Evolutionary conservation across 2,113 vertebrate species (phyloP).

Genomic region (Centropristis striata): DNA sequence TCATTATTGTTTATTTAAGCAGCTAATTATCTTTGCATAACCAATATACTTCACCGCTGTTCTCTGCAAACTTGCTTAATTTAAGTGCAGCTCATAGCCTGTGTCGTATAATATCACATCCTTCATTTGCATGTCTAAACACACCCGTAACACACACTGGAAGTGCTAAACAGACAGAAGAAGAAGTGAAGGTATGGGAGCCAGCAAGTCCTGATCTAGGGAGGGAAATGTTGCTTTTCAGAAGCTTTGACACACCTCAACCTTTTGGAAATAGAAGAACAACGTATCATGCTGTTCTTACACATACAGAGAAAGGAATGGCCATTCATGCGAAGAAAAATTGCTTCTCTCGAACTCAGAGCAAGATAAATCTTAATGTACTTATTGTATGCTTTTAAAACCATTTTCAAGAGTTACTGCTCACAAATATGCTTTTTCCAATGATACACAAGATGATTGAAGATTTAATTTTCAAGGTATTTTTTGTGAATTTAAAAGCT

Average conservation of each 20-base stretch:
- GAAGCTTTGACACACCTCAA: neutral
- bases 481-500: conserved; percentile 21
- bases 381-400: conserved; percentile 32
- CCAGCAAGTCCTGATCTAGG: neutral
- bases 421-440: conserved; percentile 7
- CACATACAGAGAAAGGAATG: neutral
- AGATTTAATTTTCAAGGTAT: no score
- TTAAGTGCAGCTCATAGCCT: neutral
- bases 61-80: neutral
- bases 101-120: neutral
- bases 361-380: conserved; percentile 29
- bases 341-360: neutral
- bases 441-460: neutral
- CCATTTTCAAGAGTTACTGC: neutral
- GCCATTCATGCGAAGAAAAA: neutral
- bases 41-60: neutral
- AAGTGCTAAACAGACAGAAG: neutral
- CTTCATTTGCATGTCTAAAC: neutral
- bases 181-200: no score
- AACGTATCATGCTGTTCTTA: neutral
- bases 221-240: neutral
- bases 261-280: neutral
- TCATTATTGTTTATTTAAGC: neutral
- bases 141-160: neutral
- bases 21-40: neutral